Evolutionary conservation across 2,113 vertebrate species (phyloP).

Genomic region (Xyliphius kryptos): DNA sequence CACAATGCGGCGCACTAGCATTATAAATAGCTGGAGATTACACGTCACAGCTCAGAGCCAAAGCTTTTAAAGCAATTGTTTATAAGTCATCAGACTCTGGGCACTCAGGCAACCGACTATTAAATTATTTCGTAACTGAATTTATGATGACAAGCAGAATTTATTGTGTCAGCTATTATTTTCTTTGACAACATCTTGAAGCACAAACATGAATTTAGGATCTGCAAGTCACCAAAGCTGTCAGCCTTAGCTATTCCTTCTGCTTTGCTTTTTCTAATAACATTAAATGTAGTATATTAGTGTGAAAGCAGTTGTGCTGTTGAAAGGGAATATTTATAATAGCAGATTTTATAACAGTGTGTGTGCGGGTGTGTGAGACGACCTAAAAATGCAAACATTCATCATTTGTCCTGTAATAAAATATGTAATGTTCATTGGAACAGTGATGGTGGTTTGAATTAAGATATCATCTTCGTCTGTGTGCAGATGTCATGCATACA

Average conservation of each 20-base stretch:
- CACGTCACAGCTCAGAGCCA: too few species aligned
- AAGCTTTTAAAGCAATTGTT: constrained; percentile 54
- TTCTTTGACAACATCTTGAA: too few species aligned
- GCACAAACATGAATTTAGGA: constrained; percentile 42
- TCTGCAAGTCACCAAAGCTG: constrained; percentile 41
- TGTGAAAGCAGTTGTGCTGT: not conserved
- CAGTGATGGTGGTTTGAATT: too few species aligned
- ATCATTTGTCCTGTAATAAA: constrained; percentile 10
- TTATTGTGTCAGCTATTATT: too few species aligned
- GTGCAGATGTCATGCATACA: too few species aligned
- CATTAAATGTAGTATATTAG: constrained; percentile 46
- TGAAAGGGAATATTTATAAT: not conserved
- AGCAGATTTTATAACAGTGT: constrained; percentile 12
- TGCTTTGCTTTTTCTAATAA: constrained; percentile 43
- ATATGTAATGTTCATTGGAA: not conserved
- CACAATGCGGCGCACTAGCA: constrained; percentile 61
- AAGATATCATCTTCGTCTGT: too few species aligned
- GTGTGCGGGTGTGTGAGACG: not conserved
- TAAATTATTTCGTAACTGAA: constrained; percentile 53
- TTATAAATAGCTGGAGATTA: constrained; percentile 37
- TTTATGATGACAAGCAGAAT: constrained; percentile 49
- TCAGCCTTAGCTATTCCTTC: constrained; percentile 48
- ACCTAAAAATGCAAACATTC: constrained; percentile 2
- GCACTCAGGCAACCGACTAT: constrained; percentile 18
- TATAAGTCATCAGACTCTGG: constrained; percentile 51